Evolutionary conservation across 2,888 invertebrate species (phyloP).

Genomic region (Thysanoteuthis rhombus): DNA sequence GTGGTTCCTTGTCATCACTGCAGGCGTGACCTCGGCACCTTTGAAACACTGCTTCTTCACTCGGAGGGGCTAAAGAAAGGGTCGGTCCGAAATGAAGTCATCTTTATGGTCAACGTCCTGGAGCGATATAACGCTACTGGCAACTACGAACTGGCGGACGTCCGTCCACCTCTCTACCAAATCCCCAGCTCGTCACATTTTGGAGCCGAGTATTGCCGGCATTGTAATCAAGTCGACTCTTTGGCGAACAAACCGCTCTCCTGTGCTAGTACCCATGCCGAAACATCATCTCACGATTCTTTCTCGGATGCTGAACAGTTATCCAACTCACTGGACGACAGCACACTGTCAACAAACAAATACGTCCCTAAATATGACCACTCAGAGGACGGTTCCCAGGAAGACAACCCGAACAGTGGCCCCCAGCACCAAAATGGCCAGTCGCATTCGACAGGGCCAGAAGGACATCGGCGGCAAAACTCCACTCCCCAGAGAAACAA

Average conservation of each 20-base stretch:
- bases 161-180: not conserved
- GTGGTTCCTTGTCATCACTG: not conserved
- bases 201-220: constrained; percentile 22
- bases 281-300: not conserved
- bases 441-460: not conserved
- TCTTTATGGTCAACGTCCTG: constrained; percentile 21
- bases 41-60: constrained; percentile 18
- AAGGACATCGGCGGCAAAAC: not conserved
- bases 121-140: constrained; percentile 19
- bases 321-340: not conserved
- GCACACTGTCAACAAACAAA: not conserved
- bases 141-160: not conserved
- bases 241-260: not conserved
- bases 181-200: constrained; percentile 22
- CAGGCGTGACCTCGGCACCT: constrained; percentile 2
- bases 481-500: not conserved
- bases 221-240: constrained; percentile 20
- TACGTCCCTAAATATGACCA: not conserved
- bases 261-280: constrained; percentile 17
- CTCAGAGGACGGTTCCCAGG: not conserved
- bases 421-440: not conserved
- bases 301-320: constrained; percentile 27
- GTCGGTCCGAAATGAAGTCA: not conserved
- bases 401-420: not conserved
- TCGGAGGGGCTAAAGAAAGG: constrained; percentile 23